These are phyloP conservation scores for Oscheius myriophilus DNA, from an alignment of 2,888 invertebrate genomes.

Conservation along the genomic window DNA sequence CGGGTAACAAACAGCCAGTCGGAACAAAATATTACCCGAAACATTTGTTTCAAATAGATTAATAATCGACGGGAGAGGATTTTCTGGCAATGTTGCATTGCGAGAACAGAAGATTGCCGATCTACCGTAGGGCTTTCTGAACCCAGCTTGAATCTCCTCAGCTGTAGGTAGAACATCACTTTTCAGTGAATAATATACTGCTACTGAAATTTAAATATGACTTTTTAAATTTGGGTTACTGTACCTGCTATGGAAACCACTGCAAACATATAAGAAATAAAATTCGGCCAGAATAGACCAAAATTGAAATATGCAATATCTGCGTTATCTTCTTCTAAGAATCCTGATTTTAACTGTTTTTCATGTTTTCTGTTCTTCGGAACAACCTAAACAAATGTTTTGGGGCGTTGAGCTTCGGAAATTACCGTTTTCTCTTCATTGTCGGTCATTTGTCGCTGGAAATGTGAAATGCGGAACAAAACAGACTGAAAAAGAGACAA, in stretches of 20 bases:
- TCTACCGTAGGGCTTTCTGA: slow-evolving; percentile 9
- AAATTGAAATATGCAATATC: slow-evolving; percentile 19
- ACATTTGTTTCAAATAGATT: slow-evolving; percentile 18
- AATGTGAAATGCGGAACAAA: no score
- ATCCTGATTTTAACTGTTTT: not conserved
- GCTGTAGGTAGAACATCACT: not conserved
- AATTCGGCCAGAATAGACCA: slow-evolving; percentile 8
- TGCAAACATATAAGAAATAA: slow-evolving; percentile 3
- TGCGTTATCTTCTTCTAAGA: slow-evolving; percentile 16
- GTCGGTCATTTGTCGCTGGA: not conserved
- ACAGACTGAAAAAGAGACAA: no score
- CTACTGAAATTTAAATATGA: not conserved
- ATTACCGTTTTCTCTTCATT: not conserved
- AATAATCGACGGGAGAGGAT: not conserved
- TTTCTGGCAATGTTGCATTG: not conserved
- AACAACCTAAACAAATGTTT: not conserved
- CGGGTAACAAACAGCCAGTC: slow-evolving; percentile 14
- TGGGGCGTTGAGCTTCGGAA: not conserved
- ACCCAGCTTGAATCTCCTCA: not conserved
- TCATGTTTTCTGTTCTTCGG: slow-evolving; percentile 15
- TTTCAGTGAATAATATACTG: not conserved
- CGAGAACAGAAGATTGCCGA: slow-evolving; percentile 16
- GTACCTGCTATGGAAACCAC: slow-evolving; percentile 8
- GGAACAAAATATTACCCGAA: slow-evolving; percentile 15
- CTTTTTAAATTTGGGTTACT: not conserved